Evolutionary conservation across 2,888 invertebrate genomes (phyloP).

Genomic region (Eurytoma californica): DNA sequence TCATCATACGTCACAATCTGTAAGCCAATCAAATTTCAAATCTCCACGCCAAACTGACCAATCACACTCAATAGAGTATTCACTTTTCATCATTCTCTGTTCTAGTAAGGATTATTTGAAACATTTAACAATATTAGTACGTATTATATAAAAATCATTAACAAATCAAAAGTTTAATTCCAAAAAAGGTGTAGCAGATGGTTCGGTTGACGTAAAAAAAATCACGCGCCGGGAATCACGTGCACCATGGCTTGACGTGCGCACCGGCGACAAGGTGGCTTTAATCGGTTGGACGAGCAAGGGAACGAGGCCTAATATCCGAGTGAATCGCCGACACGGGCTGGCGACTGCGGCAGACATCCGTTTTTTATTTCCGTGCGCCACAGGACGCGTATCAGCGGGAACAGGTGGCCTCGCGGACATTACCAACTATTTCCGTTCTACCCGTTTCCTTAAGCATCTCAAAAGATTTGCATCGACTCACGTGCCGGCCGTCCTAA

Average conservation of each 20-base stretch:
- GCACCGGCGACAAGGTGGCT: constrained; percentile 41
- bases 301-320: constrained; percentile 47
- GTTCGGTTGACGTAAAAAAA: background rate
- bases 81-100: no score
- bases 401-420: constrained; percentile 61
- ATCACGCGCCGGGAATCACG: background rate
- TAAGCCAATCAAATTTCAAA: no score
- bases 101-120: no score
- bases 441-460: constrained; percentile 59
- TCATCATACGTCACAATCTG: no score
- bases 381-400: constrained; percentile 36
- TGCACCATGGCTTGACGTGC: background rate
- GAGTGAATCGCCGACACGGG: constrained; percentile 60
- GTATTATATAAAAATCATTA: no score
- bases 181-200: background rate
- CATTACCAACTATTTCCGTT: constrained; percentile 67
- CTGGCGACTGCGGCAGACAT: constrained; percentile 69
- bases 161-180: background rate
- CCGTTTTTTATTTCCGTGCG: constrained; percentile 73
- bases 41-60: no score
- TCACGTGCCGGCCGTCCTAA: background rate
- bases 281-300: constrained; percentile 50
- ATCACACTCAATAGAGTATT: no score
- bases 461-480: constrained; percentile 65
- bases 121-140: no score